Base-by-base conservation (phyloP, 1,140 invertebrate genomes). In the Orussus abietinus region DNA sequence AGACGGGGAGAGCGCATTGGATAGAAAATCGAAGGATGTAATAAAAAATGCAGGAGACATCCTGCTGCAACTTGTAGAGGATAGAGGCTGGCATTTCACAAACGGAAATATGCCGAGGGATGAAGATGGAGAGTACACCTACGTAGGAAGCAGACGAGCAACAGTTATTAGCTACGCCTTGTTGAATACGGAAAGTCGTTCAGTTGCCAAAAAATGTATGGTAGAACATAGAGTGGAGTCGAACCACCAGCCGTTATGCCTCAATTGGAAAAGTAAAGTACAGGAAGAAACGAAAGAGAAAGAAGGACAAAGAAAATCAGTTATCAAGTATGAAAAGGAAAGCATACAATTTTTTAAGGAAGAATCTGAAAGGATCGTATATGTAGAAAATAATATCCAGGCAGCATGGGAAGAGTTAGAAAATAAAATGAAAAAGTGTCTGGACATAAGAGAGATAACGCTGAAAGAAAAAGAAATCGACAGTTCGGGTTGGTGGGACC, bases 71-170 rank as follows among this genome's bases (percentile, higher is more conserved):
- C 15, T 36, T 25, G n/a, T 36, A 15, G n/a, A 38, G 7, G 41
- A 42, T n/a, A 28, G 7, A 33, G 18, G 38, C 2, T 26, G 31
- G 41, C 14, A 19, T 4, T 36, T 42, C 11, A 4, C 29, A 17
- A 42, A 42, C 19, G 15, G 41, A 19, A 37, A 37, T 11, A 22
- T 25, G 10, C 9, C 4, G 10, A 33, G 32, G 20, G 41, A 36
- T 22, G 41, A 36, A 22, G 32, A 38, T 15, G 41, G 41, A 18
- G 31, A 42, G 17, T 41, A 18, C 10, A 42, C 18, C 1, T 36
- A 15, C 9, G 22, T 13, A 15, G 33, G 22, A 14, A 5, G 10
- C 22, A 22, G 11, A 20, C 10, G 10, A 9, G 31, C 7, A 6
- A 32, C 31, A 32, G 31, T 32, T 9, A 32, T 32, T n/a, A 13